These are phyloP conservation scores for Girardinichthys multiradiatus DNA, from an alignment of 2,113 vertebrate species.

Conservation along the genomic window DNA sequence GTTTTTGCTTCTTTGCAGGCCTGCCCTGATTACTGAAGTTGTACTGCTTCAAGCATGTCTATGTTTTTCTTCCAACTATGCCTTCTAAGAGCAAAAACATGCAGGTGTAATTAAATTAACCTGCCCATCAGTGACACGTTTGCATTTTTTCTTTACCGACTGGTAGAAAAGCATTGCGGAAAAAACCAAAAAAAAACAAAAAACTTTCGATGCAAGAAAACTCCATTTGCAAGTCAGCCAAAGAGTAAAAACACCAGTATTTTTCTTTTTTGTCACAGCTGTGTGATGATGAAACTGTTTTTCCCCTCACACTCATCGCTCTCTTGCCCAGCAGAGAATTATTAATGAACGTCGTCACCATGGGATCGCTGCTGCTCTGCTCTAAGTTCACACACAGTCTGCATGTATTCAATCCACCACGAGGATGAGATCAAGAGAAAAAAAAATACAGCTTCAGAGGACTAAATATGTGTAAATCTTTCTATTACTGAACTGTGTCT, in stretches of 20 bases:
- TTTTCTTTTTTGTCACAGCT: conserved; percentile 50
- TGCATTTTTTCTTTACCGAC: background rate
- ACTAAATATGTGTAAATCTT: conserved; percentile 57
- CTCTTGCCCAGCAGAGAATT: conserved; percentile 56
- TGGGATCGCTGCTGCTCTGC: conserved; percentile 66
- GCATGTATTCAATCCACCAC: conserved; percentile 60
- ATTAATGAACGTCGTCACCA: conserved; percentile 68
- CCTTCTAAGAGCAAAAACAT: conserved; percentile 1
- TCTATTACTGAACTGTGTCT: conserved; percentile 53
- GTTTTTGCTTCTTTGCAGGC: conserved; percentile 47
- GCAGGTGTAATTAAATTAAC: conserved; percentile 8
- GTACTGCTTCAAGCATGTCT: background rate
- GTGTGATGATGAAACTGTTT: conserved; percentile 53
- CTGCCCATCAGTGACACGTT: background rate
- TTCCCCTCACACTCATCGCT: conserved; percentile 40
- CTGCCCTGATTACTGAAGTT: conserved; percentile 9
- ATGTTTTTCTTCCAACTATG: background rate
- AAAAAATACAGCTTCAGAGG: conserved; percentile 57
- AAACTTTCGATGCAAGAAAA: conserved; percentile 25
- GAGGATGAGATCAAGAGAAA: conserved; percentile 57
- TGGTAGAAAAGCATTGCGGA: background rate
- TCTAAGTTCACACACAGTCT: conserved; percentile 71
- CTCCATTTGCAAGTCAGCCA: conserved; percentile 29
- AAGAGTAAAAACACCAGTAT: conserved; percentile 64
- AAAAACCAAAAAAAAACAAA: too few species aligned